Base-by-base conservation (phyloP, 2,113 vertebrate genomes). In the Mungos mungo region DNA sequence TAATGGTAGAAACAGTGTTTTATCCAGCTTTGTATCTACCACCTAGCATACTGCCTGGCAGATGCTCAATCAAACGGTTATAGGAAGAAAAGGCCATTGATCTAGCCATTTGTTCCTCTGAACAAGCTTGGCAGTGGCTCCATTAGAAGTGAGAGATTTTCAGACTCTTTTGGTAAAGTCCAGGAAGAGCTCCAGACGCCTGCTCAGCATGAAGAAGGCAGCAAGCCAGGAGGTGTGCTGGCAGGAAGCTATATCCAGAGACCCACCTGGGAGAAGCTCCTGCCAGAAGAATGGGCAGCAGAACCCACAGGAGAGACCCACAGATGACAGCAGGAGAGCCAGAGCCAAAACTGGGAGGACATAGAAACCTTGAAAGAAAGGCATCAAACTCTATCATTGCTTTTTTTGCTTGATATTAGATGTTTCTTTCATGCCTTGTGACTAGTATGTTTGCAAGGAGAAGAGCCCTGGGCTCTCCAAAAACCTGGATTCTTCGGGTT, bases 151-250 rank as follows among this genome's bases (percentile, higher is more conserved):
- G 23, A 60, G 57, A 79, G 80, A 66, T 25, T 87, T 88, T 71
- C 66, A 50, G 91, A 60, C 72, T 92, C n/a, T 71, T 76, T 50
- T 65, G 74, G 63, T 84, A 86, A 87, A 57, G 33, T 52, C 96
- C 6, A 7, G 94, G 68, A 87, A 95, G 74, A 68, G 68, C 31
- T 97, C 96, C 93, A 92, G 87, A 74, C 12, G 14, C 50, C 41
- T 65, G 29, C n/a, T 5, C 54, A 74, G 54, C 33, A 3, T 69
- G 87, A 74, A 72, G 31, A 65, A 72, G 76, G 66, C 71, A 66
- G 45, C 10, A 19, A 71, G 66, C 83, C 95, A 92, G 88, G 33
- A 90, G 54, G 38, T 7, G 0, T 8, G 7, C 71, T 93, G 95
- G 85, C 92, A 74, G 65, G 45, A 85, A 83, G 71, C n/a, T 68